phyloP scores from a whole-genome alignment of 1,140 invertebrate genomes.

The Lepidurus arcticus region DNA sequence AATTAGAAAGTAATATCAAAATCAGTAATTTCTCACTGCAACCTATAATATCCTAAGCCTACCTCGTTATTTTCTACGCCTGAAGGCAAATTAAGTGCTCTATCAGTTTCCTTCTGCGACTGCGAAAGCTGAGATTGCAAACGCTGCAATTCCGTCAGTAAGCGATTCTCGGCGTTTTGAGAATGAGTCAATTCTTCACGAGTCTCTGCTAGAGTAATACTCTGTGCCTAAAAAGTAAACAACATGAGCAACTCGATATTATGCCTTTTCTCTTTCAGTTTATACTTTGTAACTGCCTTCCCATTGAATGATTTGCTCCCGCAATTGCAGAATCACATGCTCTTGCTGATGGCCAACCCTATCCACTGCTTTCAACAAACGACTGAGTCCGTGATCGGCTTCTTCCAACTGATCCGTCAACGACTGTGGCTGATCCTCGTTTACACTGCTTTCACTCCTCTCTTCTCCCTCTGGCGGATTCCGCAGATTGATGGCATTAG shows the following conservation, averaged over 20 bases:
- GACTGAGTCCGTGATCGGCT: constrained; percentile 27
- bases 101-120: background rate
- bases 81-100: background rate
- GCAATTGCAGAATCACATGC: background rate
- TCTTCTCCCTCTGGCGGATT: constrained; percentile 31
- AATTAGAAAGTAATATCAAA: background rate
- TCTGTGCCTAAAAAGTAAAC: constrained; percentile 24
- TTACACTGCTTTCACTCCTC: background rate
- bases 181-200: constrained; percentile 27
- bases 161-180: constrained; percentile 27
- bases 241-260: background rate
- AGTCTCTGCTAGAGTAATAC: constrained; percentile 25
- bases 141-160: background rate
- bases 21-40: background rate
- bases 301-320: background rate
- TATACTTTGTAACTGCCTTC: background rate
- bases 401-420: constrained; percentile 32
- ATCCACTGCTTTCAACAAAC: constrained; percentile 19
- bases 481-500: constrained; percentile 31
- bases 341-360: background rate
- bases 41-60: background rate
- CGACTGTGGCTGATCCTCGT: constrained; percentile 26
- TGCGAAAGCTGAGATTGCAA: background rate
- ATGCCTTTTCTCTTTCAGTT: background rate
- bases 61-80: background rate